Percentiles rank a stretch among this genome's conserved stretches.
Conservation (phyloP, 2,113 vertebrate species). For the Micromys minutus region DNA sequence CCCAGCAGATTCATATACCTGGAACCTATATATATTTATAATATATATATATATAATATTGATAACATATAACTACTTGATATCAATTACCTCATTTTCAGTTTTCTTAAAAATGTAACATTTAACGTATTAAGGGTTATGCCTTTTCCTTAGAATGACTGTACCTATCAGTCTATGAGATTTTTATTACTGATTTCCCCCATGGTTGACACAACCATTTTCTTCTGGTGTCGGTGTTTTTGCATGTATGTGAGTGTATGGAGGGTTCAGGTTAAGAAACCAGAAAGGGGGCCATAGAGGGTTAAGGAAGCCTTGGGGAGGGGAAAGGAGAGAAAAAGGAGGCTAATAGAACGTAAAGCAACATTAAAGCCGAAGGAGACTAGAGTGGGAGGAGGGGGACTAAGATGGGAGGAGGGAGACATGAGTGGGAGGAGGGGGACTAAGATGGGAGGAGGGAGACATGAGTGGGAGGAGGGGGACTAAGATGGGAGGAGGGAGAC, state of each 20-base stretch:
- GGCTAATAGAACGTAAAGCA: background rate
- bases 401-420: too few relatives aligned
- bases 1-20: background rate
- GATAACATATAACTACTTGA: background rate
- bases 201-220: background rate
- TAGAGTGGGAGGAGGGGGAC: too few relatives aligned
- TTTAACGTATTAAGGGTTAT: background rate
- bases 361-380: background rate
- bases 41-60: too few relatives aligned
- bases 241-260: background rate
- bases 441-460: too few relatives aligned
- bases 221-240: background rate
- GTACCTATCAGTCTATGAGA: background rate
- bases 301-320: background rate
- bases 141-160: constrained; percentile 31
- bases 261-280: background rate
- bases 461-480: too few relatives aligned
- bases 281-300: background rate
- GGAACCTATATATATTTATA: background rate
- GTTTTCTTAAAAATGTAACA: background rate
- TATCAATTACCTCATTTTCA: background rate
- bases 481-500: background rate
- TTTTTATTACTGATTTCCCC: constrained; percentile 2
- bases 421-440: too few relatives aligned
- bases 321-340: too few relatives aligned